phyloP scores from a whole-genome alignment of 2,113 vertebrate genomes.

The Cinclus mexicanus region DNA sequence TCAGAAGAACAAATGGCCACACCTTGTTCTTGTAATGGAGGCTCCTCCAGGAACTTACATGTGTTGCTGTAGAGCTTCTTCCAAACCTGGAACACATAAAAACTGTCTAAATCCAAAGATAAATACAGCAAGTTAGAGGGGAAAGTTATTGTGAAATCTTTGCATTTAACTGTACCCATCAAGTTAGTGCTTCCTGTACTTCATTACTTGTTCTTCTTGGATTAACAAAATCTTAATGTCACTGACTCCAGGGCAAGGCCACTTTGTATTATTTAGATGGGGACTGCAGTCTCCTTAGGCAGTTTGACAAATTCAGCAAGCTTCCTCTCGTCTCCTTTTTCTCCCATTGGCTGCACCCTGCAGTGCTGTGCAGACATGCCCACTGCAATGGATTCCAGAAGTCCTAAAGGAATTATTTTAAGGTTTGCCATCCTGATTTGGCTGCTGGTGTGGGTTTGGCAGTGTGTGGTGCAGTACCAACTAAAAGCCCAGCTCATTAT shows the following conservation, averaged over 20 bases:
- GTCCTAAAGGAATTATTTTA: not conserved
- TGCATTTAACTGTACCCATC: not conserved
- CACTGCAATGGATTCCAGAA: not conserved
- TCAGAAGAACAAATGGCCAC: not conserved
- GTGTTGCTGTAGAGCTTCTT: not conserved
- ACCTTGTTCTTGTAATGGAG: not conserved
- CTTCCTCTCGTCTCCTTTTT: not conserved
- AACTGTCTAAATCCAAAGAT: not conserved
- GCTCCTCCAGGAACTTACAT: not conserved
- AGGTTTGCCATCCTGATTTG: not conserved
- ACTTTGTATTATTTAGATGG: not conserved
- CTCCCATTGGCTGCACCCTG: not conserved
- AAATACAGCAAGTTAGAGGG: not conserved
- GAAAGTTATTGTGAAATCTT: not conserved
- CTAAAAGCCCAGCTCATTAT: not conserved
- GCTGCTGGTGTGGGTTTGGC: not conserved
- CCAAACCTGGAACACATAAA: not conserved
- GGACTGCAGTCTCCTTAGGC: not conserved
- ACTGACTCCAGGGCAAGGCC: not conserved
- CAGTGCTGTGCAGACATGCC: not conserved
- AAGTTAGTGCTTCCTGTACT: not conserved
- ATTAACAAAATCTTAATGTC: not conserved
- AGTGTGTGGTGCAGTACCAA: not conserved
- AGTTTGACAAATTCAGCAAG: not conserved
- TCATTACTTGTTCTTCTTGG: not conserved